Base-by-base conservation (phyloP, 1,140 invertebrate genomes). In the Aphaenogaster ashmeadi region DNA sequence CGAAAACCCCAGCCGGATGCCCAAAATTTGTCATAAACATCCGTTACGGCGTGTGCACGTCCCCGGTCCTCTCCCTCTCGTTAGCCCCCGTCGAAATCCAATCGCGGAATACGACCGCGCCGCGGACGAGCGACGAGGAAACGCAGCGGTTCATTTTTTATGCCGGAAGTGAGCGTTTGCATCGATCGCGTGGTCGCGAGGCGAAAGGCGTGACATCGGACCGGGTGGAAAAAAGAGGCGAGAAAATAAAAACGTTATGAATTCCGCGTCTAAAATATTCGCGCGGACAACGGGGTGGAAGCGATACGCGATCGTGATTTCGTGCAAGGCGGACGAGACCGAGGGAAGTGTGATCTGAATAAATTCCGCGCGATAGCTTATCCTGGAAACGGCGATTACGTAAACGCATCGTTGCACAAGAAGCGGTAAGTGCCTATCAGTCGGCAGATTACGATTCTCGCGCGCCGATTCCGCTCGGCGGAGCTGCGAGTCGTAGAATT, bases 11-110 rank as follows among this genome's bases (percentile, higher is more conserved):
- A 66, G n/a, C 41, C 56, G 54, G 56, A 62, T 60, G 52, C 56
- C 64, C 47, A 9, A 81, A 89, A 90, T 89, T 90, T 89, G 89
- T 84, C 69, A 89, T 87, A 90, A 89, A 89, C 86, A 89, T 87
- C 79, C 71, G 62, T 88, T 67, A 67, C 60, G 27, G 58, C 21
- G 44, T 36, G 77, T 36, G 33, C 44, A 15, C 13, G 41, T 69
- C 21, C 38, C 6, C 9, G 56, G 27, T 27, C 56, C 1, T 7
- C 15, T 0, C 66, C 1, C 64, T 44, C 62, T n/a, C 8, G 7
- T 18, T 38, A 6, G 8, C 64, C 18, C 60, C 18, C 38, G 64
- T 47, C 27, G 69, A 47, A 44, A 47, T 81, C 36, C 69, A 84
- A 75, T 84, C 69, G 80, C 54, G 15, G 7, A 72, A 58, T 72